These are phyloP conservation scores for Smutsia gigantea DNA, from an alignment of 2,797 vertebrate genomes.

Conservation along the genomic window DNA sequence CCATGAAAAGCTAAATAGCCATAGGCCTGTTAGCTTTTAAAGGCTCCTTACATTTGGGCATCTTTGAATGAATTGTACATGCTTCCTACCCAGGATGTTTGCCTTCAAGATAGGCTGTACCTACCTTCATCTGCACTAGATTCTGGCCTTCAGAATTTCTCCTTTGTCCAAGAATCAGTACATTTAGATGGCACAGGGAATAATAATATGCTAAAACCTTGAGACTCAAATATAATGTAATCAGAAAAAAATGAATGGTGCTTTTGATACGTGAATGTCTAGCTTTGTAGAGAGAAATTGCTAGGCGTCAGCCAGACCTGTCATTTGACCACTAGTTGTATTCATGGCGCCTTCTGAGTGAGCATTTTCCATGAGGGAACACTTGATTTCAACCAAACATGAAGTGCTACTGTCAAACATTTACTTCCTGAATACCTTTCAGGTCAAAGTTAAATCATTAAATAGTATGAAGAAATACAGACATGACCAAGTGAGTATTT, in stretches of 20 bases:
- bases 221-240: background rate
- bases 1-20: background rate
- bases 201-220: background rate
- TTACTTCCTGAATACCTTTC: constrained; percentile 39
- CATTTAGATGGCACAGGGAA: background rate
- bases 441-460: constrained; percentile 2
- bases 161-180: background rate
- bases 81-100: background rate
- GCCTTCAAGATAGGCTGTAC: background rate
- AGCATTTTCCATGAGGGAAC: background rate
- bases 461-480: background rate
- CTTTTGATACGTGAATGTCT: background rate
- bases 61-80: background rate
- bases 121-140: background rate
- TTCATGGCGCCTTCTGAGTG: background rate
- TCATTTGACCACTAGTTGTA: background rate
- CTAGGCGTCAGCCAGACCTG: background rate
- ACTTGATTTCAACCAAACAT: background rate
- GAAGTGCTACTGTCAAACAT: background rate
- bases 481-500: background rate
- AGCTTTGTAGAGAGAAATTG: background rate
- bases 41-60: background rate
- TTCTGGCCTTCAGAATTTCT: background rate
- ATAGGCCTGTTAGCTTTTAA: background rate
- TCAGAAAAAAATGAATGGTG: background rate